Percentiles rank a stretch among this genome's conserved stretches.
phyloP scores from a whole-genome alignment of 92 coral and sea anemone species.

The Nematostella vectensis region DNA sequence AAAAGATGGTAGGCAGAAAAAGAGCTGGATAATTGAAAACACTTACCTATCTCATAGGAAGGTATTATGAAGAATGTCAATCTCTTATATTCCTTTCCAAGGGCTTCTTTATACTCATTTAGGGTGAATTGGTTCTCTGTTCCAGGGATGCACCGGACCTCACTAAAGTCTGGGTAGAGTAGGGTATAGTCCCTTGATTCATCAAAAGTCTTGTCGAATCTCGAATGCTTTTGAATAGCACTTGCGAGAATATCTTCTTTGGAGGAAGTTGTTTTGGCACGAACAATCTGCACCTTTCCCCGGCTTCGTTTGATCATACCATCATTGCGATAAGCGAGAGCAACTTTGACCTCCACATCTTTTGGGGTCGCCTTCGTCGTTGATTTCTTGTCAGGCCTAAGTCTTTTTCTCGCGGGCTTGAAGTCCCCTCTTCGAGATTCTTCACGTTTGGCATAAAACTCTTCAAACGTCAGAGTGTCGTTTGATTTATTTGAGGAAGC shows the following conservation, averaged over 20 bases:
- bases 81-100: conserved; percentile 53
- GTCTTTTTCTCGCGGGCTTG: conserved; percentile 27
- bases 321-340: conserved; percentile 39
- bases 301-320: conserved; percentile 50
- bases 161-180: conserved; percentile 64
- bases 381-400: background rate
- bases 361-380: conserved; percentile 7
- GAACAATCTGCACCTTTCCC: conserved; percentile 46
- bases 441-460: conserved; percentile 37
- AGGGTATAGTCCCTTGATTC: conserved; percentile 32
- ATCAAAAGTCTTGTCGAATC: conserved; percentile 49
- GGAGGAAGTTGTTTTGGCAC: conserved; percentile 27
- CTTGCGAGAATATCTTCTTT: conserved; percentile 42
- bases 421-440: conserved; percentile 27
- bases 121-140: conserved; percentile 41
- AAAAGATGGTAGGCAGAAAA: no score
- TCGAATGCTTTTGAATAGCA: conserved; percentile 39
- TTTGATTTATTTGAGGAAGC: background rate
- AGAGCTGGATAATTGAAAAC: no score
- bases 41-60: conserved; percentile 16
- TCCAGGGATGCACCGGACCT: conserved; percentile 48
- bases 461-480: conserved; percentile 34
- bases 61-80: conserved; percentile 49
- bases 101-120: conserved; percentile 39
- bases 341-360: conserved; percentile 57